Conservation (phyloP, 2,888 invertebrate species). For the Drosophila mulleri region DNA sequence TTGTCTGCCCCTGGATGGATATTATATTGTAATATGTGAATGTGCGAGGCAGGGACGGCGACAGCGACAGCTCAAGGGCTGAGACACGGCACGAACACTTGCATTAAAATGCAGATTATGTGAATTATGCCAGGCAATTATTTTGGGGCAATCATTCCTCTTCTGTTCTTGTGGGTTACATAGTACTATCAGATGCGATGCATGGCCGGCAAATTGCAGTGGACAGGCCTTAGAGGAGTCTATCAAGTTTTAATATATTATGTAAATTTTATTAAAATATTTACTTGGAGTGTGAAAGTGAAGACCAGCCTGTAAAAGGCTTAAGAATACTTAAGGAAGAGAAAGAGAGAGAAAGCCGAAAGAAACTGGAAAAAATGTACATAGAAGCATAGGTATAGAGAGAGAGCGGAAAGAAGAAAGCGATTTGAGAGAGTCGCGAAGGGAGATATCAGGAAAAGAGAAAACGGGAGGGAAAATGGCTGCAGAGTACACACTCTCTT, state of each 20-base stretch:
- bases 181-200: constrained; percentile 17
- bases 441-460: no score
- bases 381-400: no score
- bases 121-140: constrained; percentile 46
- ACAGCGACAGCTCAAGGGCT: constrained; percentile 5
- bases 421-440: no score
- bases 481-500: no score
- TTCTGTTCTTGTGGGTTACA: constrained; percentile 17
- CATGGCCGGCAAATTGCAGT: neutral
- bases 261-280: constrained; percentile 4
- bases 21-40: neutral
- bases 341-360: no score
- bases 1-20: constrained; percentile 21
- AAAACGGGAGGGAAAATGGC: no score
- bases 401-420: no score
- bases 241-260: neutral
- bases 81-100: constrained; percentile 4
- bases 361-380: no score
- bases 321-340: neutral
- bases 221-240: neutral
- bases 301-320: neutral
- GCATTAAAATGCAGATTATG: constrained; percentile 56
- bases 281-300: neutral
- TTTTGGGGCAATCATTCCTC: constrained; percentile 49
- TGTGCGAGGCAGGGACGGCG: neutral